Percentiles rank a stretch among this genome's conserved stretches.
Evolutionary conservation across 2,888 invertebrate genomes (phyloP).

Genomic region (Nyleta sp.): DNA sequence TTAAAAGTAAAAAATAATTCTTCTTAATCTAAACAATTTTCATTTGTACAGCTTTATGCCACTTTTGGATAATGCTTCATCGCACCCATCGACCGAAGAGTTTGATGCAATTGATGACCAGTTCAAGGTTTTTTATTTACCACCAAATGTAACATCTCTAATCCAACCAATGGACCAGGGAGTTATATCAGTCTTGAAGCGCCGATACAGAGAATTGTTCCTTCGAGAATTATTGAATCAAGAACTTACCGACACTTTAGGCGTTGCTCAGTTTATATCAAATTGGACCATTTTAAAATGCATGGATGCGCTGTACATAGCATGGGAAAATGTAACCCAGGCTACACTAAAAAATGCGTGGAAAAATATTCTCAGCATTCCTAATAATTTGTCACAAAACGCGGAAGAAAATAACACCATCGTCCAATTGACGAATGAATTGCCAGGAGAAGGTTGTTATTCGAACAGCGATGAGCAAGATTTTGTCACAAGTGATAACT

Average conservation of each 20-base stretch:
- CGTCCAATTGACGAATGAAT: neutral
- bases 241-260: neutral
- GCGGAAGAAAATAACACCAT: neutral
- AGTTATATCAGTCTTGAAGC: neutral
- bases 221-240: neutral
- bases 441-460: conserved; percentile 4
- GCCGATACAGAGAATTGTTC: neutral
- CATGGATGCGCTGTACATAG: conserved; percentile 6
- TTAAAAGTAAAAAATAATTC: neutral
- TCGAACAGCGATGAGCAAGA: neutral
- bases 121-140: neutral
- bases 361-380: conserved; percentile 1
- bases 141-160: conserved; percentile 1
- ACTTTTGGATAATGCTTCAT: neutral
- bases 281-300: conserved; percentile 3
- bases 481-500: neutral
- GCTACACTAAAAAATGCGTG: conserved; percentile 15
- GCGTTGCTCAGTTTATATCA: neutral
- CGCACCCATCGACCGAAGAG: neutral
- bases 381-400: neutral
- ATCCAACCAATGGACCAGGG: conserved; percentile 10
- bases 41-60: neutral
- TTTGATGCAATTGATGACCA: neutral
- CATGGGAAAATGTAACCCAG: conserved; percentile 14
- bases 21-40: too few species aligned